These are phyloP conservation scores for Boloria euphrosyne DNA, from an alignment of 2,888 invertebrate genomes.

Conservation along the genomic window DNA sequence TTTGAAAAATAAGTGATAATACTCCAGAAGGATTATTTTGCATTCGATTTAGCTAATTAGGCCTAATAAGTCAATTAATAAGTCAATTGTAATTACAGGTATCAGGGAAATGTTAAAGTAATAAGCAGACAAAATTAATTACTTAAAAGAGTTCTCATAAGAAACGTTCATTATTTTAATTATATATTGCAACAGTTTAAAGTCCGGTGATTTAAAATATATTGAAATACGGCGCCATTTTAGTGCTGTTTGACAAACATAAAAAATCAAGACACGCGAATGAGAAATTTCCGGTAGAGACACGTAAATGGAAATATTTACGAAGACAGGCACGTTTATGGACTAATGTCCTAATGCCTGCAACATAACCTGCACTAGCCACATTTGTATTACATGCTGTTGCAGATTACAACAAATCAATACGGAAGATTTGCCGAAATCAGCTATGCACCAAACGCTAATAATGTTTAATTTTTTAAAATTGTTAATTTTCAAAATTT, in stretches of 20 bases:
- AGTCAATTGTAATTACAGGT: no score
- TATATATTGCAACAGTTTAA: not conserved
- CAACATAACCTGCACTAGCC: conserved; percentile 13
- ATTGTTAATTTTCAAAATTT: no score
- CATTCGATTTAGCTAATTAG: no score
- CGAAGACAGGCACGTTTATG: conserved; percentile 10
- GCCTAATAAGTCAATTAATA: no score
- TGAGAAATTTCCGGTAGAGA: conserved; percentile 26
- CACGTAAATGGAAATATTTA: conserved; percentile 23
- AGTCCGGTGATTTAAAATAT: conserved; percentile 3
- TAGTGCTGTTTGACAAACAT: not conserved
- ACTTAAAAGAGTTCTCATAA: no score
- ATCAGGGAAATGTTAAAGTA: no score
- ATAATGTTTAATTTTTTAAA: no score
- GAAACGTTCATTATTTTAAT: not conserved
- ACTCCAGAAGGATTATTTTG: no score
- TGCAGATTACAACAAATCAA: conserved; percentile 4
- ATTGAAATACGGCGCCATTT: conserved; percentile 16
- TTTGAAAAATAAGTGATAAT: no score
- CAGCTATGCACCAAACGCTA: no score
- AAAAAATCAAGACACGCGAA: conserved; percentile 15
- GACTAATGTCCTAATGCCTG: conserved; percentile 32
- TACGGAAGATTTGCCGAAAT: not conserved
- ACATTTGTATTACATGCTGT: conserved; percentile 11
- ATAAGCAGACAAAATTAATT: no score